phyloP scores from a whole-genome alignment of 2,113 vertebrate genomes.

The Neotragus moschatus region DNA sequence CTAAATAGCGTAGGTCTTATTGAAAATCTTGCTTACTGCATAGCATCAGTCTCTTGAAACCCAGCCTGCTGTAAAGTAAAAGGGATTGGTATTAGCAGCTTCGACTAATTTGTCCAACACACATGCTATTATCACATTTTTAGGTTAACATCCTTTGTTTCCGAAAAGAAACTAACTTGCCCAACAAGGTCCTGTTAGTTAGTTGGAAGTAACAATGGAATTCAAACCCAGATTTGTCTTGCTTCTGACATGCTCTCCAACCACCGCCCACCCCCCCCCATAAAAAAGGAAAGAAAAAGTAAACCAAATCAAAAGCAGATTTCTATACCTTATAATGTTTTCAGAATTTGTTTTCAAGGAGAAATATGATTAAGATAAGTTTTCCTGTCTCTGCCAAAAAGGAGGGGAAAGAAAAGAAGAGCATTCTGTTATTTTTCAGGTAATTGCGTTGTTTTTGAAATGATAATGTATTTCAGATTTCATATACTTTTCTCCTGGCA shows the following conservation, averaged over 20 bases:
- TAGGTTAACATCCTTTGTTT: neutral
- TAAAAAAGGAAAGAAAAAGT: neutral
- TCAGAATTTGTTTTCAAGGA: neutral
- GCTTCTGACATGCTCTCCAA: too few relatives aligned
- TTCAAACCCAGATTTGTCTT: neutral
- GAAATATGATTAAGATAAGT: neutral
- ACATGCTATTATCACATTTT: neutral
- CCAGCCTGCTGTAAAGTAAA: neutral
- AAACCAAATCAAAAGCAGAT: neutral
- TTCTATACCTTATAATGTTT: neutral
- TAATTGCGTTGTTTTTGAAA: neutral
- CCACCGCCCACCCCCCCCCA: accelerated
- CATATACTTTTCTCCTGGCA: neutral
- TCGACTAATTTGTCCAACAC: neutral
- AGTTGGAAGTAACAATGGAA: neutral
- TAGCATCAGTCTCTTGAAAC: neutral
- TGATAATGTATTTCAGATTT: neutral
- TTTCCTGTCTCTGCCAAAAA: neutral
- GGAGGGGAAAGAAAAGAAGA: neutral
- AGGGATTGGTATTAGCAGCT: neutral
- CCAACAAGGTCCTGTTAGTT: neutral
- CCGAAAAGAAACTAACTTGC: neutral
- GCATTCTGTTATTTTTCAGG: neutral
- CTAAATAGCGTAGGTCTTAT: neutral
- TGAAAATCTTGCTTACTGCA: neutral